Evolutionary conservation across 1,140 invertebrate genomes (phyloP).

Genomic region (Drosophila ananassae): DNA sequence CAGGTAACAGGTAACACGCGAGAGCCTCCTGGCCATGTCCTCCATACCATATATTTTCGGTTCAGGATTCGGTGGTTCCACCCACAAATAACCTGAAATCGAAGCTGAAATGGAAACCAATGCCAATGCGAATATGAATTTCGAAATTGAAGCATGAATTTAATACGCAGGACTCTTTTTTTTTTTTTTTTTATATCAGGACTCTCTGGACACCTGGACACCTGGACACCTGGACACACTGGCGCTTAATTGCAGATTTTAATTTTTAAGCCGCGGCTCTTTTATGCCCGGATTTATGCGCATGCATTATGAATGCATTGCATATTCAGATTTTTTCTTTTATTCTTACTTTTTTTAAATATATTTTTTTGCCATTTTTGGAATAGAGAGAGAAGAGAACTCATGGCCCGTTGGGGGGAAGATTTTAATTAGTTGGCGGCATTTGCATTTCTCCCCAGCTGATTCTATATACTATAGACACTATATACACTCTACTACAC

Average conservation of each 20-base stretch:
- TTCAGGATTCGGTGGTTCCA: background rate
- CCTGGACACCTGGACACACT: constrained; percentile 3
- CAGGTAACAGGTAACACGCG: too few relatives aligned
- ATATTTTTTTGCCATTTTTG: background rate
- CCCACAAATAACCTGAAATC: background rate
- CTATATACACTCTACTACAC: too few relatives aligned
- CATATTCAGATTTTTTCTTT: constrained; percentile 21
- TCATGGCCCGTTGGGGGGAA: background rate
- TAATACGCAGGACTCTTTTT: too few relatives aligned
- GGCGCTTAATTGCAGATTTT: constrained; percentile 66
- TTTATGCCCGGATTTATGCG: constrained; percentile 71
- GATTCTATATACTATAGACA: too few relatives aligned
- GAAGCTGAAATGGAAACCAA: background rate
- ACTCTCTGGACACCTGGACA: constrained; percentile 5
- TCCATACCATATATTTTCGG: background rate
- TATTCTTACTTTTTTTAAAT: too few relatives aligned
- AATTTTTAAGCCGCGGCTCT: constrained; percentile 70
- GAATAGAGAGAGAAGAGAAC: background rate
- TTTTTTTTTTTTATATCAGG: background rate
- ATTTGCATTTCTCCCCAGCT: constrained; percentile 45
- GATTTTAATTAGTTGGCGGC: constrained; percentile 64
- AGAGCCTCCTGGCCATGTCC: background rate
- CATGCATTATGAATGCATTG: constrained; percentile 69
- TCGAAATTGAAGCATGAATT: background rate
- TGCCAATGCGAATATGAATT: too few relatives aligned